Percentiles rank a stretch among this genome's conserved stretches.
These are phyloP conservation scores for Malurus melanocephalus DNA, from an alignment of 2,113 vertebrate genomes.

Conservation along the genomic window DNA sequence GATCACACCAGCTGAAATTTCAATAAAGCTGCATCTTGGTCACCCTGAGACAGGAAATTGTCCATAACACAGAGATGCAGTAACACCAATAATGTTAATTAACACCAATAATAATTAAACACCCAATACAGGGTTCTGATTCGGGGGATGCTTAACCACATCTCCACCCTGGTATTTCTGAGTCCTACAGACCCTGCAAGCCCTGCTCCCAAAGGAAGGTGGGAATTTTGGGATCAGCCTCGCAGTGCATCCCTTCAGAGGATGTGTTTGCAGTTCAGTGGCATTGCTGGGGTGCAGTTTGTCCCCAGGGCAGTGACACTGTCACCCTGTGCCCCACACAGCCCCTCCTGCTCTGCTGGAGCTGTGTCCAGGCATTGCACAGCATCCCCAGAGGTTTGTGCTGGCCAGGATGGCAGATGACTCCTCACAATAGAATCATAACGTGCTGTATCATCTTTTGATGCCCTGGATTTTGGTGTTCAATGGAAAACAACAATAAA, in stretches of 20 bases:
- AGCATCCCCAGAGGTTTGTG: neutral
- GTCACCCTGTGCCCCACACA: neutral
- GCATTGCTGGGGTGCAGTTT: rapidly evolving
- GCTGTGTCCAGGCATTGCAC: neutral
- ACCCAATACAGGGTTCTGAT: neutral
- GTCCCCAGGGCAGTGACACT: neutral
- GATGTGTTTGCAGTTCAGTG: neutral
- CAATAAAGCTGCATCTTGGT: neutral
- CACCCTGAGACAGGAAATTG: neutral
- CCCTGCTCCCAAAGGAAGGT: neutral
- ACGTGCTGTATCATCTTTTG: neutral
- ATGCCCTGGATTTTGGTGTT: slow-evolving; percentile 53
- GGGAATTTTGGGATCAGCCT: neutral
- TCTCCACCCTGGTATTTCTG: neutral
- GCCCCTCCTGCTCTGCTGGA: neutral
- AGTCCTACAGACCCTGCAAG: neutral
- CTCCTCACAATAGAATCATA: neutral
- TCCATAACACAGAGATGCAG: neutral
- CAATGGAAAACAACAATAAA: slow-evolving; percentile 56
- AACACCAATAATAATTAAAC: neutral
- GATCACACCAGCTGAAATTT: neutral
- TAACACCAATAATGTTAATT: neutral
- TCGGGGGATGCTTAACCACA: neutral
- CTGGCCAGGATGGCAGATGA: neutral
- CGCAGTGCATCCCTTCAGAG: neutral